Evolutionary conservation across 1,140 invertebrate species (phyloP), one percentile per base, ranked within the genome.

Genomic region (Calephelis virginiensis): DNA sequence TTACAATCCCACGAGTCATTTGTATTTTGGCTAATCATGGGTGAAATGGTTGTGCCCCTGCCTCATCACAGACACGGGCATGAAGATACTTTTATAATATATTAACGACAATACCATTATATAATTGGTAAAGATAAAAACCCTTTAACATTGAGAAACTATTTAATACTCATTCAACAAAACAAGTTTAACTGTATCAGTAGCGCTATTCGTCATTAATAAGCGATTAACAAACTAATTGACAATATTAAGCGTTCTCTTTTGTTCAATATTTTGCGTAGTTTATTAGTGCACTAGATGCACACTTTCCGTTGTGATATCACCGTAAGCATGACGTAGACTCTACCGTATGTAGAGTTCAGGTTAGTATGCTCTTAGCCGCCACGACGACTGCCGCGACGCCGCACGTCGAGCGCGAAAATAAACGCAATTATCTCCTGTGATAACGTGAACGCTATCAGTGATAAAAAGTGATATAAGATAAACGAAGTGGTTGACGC

Each of bases 391-490:
- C 70, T 71, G 73, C 72, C 78, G 76, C 81, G 77, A 83, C 80
- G 78, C 63, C 66, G 78, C 71, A 67, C 75, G 76, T 70, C 74
- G 69, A 70, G 71, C 74, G 77, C 75, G 74, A 83, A 87, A 86
- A 85, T 81, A 90, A 90, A 89, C 69, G 65, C 71, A 83, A 86
- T 84, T 89, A 89, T 88, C 84, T 89, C 69, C 62, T 68, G 73
- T 76, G 89, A 89, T 91, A 87, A 86, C 77, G 76, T 76, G 75
- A 77, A 76, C 78, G 79, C 76, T 90, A 89, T 89, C 86, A 83
- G 77, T 83, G 89, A 91, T 91, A 91, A 83, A 85, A 76, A 85
- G 82, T 83, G 86, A 91, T 89, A 87, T 83, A 75, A 78, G 86
- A 88, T 89, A 89, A 73, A 73, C 74, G 63, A 73, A 85, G 82